Evolutionary conservation across 2,113 vertebrate species (phyloP), one percentile per base, ranked within the genome.

Genomic region (Poecile atricapillus): DNA sequence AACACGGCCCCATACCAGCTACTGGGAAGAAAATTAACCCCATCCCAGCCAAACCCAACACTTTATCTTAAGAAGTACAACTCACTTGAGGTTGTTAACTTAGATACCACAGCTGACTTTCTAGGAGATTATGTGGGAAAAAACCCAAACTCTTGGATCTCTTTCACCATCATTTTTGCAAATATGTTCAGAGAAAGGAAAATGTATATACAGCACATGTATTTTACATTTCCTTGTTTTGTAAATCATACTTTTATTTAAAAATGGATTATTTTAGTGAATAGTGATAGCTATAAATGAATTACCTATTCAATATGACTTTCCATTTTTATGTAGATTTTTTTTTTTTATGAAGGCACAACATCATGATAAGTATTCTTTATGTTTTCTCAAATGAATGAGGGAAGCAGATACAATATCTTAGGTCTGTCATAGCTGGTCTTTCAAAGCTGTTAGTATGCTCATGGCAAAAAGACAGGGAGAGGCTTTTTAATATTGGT

Each of bases 61-160:
- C 8, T 23, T 53, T 28, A 41, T 1, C 8, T 13, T 62, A 85
- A 64, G 5, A 58, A 76, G 7, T 2, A 86, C 89, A 84, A 84
- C 23, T 46, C 47, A 71, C 9, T 15, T 37, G 52, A 87, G 18
- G 5, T 69, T 80, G 56, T 79, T 56, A 37, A n/a, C 16, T 15
- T 39, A 17, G 17, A 65, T 88, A 58, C 41, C 31, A 62, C 25
- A 76, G 7, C 52, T 80, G 7, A 7, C 83, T 24, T 41, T 74
- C 63, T 23, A 55, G 46, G 37, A 80, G 31, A 46, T 35, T 33
- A 20, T 22, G 21, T 14, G 17, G 10, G 1, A 33, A 63, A 63
- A 17, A 0, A 0, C 12, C 11, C 4, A 49, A 62, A 24, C 10
- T 12, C 9, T 56, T 83, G 16, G 0, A 3, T 71, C 3, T 79